phyloP scores from a whole-genome alignment of 2,888 invertebrate species.

The Cerastoderma edule region DNA sequence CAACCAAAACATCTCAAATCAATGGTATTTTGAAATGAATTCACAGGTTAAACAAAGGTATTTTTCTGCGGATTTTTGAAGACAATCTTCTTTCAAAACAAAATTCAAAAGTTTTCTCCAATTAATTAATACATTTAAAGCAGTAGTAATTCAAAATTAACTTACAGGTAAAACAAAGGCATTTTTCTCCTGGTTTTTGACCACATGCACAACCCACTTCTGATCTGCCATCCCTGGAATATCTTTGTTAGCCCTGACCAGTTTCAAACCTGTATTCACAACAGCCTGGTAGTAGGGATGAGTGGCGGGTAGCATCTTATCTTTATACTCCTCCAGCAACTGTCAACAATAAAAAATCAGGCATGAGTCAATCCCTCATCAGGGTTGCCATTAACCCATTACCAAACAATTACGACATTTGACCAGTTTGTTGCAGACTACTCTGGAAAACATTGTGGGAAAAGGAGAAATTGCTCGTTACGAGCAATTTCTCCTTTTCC shows the following conservation, averaged over 20 bases:
- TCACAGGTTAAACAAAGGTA: no score
- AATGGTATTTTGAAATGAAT: no score
- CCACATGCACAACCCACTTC: slow-evolving; percentile 85
- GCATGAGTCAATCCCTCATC: neutral
- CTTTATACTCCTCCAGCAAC: slow-evolving; percentile 80
- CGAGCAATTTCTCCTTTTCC: slow-evolving; percentile 6
- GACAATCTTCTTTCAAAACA: no score
- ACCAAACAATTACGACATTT: no score
- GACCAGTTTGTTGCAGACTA: no score
- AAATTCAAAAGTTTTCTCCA: no score
- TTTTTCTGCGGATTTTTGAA: no score
- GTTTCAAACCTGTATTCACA: slow-evolving; percentile 81
- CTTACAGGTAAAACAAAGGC: slow-evolving; percentile 86
- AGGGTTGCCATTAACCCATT: no score
- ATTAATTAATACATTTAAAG: no score
- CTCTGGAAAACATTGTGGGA: no score
- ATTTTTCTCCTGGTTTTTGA: slow-evolving; percentile 84
- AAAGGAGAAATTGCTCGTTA: slow-evolving; percentile 9
- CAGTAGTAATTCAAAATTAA: slow-evolving; percentile 66
- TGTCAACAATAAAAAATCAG: slow-evolving; percentile 45
- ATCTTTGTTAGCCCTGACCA: slow-evolving; percentile 85
- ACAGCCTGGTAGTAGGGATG: slow-evolving; percentile 84
- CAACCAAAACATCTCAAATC: no score
- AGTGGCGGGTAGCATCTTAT: slow-evolving; percentile 79
- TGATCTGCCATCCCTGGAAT: slow-evolving; percentile 83